Evolutionary conservation across 2,113 vertebrate genomes (phyloP).

Genomic region (Spea multiplicata): DNA sequence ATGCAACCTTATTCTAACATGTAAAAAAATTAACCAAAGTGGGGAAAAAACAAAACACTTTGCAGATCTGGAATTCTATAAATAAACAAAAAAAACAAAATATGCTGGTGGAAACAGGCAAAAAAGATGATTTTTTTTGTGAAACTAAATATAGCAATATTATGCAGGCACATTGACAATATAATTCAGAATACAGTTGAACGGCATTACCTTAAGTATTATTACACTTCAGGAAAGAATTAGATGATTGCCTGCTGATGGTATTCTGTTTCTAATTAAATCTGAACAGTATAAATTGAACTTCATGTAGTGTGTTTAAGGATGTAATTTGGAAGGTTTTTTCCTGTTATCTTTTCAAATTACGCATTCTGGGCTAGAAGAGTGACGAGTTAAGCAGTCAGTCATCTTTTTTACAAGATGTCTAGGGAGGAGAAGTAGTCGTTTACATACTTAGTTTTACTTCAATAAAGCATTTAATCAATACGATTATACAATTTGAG

Average conservation of each 20-base stretch:
- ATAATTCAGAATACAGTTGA: constrained; percentile 23
- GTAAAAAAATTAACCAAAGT: too few species aligned
- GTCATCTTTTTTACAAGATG: not conserved
- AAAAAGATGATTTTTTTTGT: not conserved
- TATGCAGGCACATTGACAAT: constrained; percentile 22
- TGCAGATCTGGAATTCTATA: too few species aligned
- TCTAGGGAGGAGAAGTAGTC: too few species aligned
- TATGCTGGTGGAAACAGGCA: not conserved
- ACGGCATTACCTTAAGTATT: constrained; percentile 10
- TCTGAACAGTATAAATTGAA: not conserved
- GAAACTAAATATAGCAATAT: constrained; percentile 10
- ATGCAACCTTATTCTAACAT: too few species aligned
- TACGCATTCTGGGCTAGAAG: not conserved
- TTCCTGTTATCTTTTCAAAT: constrained; percentile 3
- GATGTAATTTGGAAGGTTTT: constrained; percentile 1
- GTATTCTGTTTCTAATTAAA: constrained; percentile 11
- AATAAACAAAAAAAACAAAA: not conserved
- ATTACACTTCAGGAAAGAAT: not conserved
- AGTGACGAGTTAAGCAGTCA: not conserved
- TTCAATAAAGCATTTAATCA: too few species aligned
- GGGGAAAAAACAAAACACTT: too few species aligned
- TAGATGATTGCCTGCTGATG: constrained; percentile 16
- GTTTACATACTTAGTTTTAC: too few species aligned
- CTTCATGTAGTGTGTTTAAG: constrained; percentile 1
- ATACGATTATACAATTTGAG: too few species aligned